phyloP scores from a whole-genome alignment of 2,113 vertebrate species.

The Micronisus gabar region DNA sequence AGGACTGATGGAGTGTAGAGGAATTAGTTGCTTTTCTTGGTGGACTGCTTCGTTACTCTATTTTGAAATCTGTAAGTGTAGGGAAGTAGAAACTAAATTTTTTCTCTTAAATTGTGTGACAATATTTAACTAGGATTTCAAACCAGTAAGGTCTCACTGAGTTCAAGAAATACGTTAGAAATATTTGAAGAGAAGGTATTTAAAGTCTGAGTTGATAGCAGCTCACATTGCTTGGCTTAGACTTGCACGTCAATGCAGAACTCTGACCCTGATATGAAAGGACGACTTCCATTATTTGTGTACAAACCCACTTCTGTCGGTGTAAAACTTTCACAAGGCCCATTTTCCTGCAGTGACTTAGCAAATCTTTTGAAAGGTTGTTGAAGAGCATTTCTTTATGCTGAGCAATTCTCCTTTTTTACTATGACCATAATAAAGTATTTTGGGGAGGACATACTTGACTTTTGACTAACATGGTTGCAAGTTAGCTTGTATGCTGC shows the following conservation, averaged over 20 bases:
- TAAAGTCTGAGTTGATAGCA: not conserved
- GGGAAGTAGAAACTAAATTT: not conserved
- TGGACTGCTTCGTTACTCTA: not conserved
- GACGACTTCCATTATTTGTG: not conserved
- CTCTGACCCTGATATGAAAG: not conserved
- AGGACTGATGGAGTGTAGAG: not conserved
- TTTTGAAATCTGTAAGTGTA: not conserved
- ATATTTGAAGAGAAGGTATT: not conserved
- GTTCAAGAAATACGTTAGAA: not conserved
- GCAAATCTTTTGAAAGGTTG: not conserved
- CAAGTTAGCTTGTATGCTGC: not conserved
- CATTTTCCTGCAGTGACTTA: not conserved
- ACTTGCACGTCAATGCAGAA: not conserved
- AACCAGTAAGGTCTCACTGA: not conserved
- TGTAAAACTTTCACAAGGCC: not conserved
- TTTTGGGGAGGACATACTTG: not conserved
- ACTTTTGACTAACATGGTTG: not conserved
- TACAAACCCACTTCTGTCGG: not conserved
- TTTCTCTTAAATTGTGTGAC: not conserved
- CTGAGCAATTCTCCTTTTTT: not conserved
- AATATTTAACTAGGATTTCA: not conserved
- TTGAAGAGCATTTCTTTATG: not conserved
- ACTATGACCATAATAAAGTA: not conserved
- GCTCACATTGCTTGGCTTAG: not conserved
- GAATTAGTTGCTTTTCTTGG: not conserved